Evolutionary conservation across 2,888 invertebrate species (phyloP), one percentile per base, ranked within the genome.

Genomic region (Scelioninae gen. 1): DNA sequence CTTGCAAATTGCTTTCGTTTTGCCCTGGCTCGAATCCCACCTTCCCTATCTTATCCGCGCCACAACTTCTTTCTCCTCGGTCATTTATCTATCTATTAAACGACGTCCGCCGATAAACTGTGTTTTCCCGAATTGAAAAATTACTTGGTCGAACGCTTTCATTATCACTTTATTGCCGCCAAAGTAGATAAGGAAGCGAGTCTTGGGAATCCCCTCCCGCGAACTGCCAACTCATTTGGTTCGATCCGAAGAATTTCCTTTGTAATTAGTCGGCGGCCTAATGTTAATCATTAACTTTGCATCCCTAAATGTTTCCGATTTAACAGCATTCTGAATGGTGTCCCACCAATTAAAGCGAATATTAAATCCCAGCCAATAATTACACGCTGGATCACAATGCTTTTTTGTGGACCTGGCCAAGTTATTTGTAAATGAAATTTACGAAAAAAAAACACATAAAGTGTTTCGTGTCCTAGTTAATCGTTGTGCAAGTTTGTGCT

Each of bases 1-100:
- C 88, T 88, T 87, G 88, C 88, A 88, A 90, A 89, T 89, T 89
- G 86, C 87, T 82, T 86, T 86, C 87, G 86, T 87, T 88, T 80
- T 81, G 75, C 84, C 53, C 66, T 66, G 15, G 72, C 84, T 51
- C 43, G 80, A 10, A 60, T 34, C 77, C 63, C 77, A 58, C 66
- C 84, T 84, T 82, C 72, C 80, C 58, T 81, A 55, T 65, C 82
- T n/a, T n/a, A 85, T 84, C 81, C 74, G 51, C 16, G n/a, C 71
- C 38, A 16, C 56, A 51, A 40, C 49, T 78, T 78, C 77, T 62
- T 76, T 62, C 66, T 75, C 69, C 58, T 66, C 56, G 69, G 79
- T 69, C 76, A 84, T 78, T 75, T 77, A 84, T 75, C 81, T 75
- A 68, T 81, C 74, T 53, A 77, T 75, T 80, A 69, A 72, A 75